These are phyloP conservation scores for Opisthocomus hoazin DNA, from an alignment of 2,113 vertebrate genomes.

Conservation along the genomic window DNA sequence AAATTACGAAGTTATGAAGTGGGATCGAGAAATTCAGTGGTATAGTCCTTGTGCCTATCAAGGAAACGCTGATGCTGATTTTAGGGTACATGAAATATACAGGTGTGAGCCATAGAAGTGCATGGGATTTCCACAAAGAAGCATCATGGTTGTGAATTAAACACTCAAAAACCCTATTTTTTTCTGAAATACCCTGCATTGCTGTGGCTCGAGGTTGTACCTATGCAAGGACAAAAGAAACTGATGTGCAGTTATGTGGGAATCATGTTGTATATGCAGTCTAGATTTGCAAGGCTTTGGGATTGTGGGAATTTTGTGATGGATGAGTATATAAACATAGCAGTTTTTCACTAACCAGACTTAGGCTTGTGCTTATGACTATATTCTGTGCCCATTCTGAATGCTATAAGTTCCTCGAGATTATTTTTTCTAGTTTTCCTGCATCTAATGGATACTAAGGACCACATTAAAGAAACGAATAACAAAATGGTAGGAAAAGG, in stretches of 20 bases:
- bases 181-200: background rate
- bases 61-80: background rate
- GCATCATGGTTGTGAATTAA: background rate
- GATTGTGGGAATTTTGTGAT: background rate
- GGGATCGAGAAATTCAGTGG: background rate
- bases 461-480: background rate
- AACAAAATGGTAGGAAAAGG: background rate
- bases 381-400: background rate
- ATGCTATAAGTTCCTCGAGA: background rate
- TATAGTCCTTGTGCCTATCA: background rate
- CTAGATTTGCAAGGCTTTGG: background rate
- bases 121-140: background rate
- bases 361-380: background rate
- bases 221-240: background rate
- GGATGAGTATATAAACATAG: background rate
- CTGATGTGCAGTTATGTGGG: background rate
- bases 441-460: slow-evolving; percentile 17
- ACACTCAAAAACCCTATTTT: background rate
- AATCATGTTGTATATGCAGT: background rate
- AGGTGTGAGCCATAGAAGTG: background rate
- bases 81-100: background rate
- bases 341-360: background rate
- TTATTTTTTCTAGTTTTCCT: slow-evolving; percentile 16
- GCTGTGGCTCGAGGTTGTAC: background rate
- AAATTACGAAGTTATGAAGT: background rate